Evolutionary conservation across 2,888 invertebrate genomes (phyloP).

Genomic region (Aleiodes testaceus): DNA sequence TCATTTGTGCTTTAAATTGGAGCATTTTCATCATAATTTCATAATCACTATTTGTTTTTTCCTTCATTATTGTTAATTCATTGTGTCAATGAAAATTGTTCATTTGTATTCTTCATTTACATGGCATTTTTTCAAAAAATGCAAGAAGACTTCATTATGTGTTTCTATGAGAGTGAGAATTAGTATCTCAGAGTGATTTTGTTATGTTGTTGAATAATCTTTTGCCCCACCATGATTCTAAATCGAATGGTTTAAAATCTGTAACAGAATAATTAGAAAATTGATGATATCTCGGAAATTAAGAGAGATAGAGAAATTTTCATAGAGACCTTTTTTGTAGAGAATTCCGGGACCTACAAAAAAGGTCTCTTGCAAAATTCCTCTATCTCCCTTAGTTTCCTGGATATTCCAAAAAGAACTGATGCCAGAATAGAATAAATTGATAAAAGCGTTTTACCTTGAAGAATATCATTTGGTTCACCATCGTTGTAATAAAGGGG

Average conservation of each 20-base stretch:
- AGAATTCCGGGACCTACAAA: no score
- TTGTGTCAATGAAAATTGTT: constrained; percentile 27
- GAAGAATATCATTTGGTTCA: constrained; percentile 80
- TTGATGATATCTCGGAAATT: neutral
- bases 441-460: constrained; percentile 66
- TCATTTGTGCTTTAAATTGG: constrained; percentile 24
- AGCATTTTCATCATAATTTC: constrained; percentile 22
- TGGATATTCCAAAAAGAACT: no score
- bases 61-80: constrained; percentile 12
- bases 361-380: no score
- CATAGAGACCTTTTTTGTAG: no score
- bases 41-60: constrained; percentile 20
- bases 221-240: constrained; percentile 94
- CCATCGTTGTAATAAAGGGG: constrained; percentile 83
- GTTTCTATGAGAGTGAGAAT: constrained; percentile 1
- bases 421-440: no score
- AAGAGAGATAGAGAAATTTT: neutral
- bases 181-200: constrained; percentile 77
- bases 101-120: neutral
- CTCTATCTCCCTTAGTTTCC: no score
- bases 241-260: constrained; percentile 92
- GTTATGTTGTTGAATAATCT: constrained; percentile 89
- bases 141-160: neutral
- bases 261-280: constrained; percentile 49
- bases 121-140: constrained; percentile 8